Conservation (phyloP, 2,797 vertebrate genomes). For the Crocidura indochinensis region DNA sequence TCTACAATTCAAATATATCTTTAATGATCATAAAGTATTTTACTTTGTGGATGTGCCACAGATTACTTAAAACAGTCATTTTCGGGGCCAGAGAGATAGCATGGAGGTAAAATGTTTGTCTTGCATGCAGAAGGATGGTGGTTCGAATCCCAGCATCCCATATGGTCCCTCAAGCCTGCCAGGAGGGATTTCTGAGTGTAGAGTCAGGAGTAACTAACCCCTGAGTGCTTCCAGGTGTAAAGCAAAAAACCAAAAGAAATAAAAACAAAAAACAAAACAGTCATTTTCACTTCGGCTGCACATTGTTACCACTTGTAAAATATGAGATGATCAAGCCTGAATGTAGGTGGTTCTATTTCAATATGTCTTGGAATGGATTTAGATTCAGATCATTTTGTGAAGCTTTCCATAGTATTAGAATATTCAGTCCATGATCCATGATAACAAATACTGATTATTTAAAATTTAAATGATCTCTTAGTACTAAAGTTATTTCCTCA, state of each 20-base stretch:
- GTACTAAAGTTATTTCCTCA: background rate
- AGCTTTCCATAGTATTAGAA: background rate
- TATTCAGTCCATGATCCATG: background rate
- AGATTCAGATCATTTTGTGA: background rate
- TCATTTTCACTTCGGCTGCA: background rate
- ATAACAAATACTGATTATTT: background rate
- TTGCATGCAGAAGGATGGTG: no score
- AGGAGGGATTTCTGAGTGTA: no score
- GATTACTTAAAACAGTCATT: slow-evolving; percentile 15
- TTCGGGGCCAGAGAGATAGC: no score
- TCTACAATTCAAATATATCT: background rate
- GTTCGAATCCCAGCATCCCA: no score
- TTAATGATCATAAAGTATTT: background rate
- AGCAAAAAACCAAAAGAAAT: no score
- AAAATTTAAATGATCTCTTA: slow-evolving; percentile 30
- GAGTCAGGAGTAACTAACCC: no score
- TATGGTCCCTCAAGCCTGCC: no score
- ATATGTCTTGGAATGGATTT: background rate
- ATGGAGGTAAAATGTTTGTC: no score
- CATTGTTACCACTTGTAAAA: slow-evolving; percentile 28
- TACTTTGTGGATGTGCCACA: background rate
- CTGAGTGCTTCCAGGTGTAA: no score
- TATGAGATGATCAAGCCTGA: background rate
- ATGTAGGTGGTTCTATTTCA: background rate
- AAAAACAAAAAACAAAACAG: no score